phyloP scores from a whole-genome alignment of 2,888 invertebrate species.

The Artemia sinica region DNA sequence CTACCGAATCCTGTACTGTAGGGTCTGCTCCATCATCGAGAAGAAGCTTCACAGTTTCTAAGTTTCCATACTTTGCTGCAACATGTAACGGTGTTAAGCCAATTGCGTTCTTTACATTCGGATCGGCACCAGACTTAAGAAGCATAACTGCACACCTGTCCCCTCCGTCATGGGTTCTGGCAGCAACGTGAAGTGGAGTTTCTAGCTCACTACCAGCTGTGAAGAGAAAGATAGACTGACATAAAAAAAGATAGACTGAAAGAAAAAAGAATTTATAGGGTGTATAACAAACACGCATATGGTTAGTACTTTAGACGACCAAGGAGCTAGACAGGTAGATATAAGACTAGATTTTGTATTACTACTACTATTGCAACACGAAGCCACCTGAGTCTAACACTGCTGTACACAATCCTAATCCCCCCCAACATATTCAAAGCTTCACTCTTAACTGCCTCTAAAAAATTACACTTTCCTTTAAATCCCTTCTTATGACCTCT shows the following conservation, averaged over 20 bases:
- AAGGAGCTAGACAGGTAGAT: background rate
- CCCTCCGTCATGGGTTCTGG: conserved; percentile 63
- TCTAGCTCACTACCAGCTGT: conserved; percentile 66
- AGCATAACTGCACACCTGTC: conserved; percentile 90
- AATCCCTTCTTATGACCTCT: too few relatives aligned
- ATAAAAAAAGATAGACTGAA: too few relatives aligned
- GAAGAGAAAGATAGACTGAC: background rate
- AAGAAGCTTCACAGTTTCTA: conserved; percentile 63
- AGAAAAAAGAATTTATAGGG: background rate
- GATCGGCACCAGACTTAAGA: conserved; percentile 89
- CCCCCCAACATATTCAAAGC: too few relatives aligned
- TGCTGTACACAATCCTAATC: too few relatives aligned
- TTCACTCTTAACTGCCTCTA: too few relatives aligned
- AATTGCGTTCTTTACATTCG: conserved; percentile 84
- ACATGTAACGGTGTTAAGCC: conserved; percentile 95
- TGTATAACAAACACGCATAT: background rate
- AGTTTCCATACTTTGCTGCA: conserved; percentile 77
- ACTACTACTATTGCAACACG: background rate
- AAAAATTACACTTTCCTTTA: too few relatives aligned
- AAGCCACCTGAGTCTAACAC: too few relatives aligned
- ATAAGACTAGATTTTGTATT: background rate
- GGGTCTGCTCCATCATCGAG: conserved; percentile 90
- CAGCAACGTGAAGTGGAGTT: conserved; percentile 93
- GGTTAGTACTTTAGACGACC: background rate
- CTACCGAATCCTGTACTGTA: conserved; percentile 69